A percentile compares a stretch with the other conserved stretches of the same genome.
Evolutionary conservation across 2,888 invertebrate genomes (phyloP).

Genomic region (Belgica antarctica): DNA sequence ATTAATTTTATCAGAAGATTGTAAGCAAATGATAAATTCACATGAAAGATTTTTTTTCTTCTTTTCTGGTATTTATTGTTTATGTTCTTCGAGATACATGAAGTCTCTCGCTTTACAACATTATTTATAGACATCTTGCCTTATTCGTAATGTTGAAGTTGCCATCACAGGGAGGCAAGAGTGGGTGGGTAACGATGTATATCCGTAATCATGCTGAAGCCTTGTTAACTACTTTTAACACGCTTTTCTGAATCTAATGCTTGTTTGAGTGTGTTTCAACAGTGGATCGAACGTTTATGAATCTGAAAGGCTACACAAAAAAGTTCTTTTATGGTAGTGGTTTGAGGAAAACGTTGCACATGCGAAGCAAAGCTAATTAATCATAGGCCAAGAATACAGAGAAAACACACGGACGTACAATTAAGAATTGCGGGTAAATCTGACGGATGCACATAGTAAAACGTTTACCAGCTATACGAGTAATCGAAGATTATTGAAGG

Average conservation of each 20-base stretch:
- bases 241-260: constrained; percentile 1
- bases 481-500: too few relatives aligned
- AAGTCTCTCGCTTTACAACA: background rate
- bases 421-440: too few relatives aligned
- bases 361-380: constrained; percentile 28
- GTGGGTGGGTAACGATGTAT: background rate
- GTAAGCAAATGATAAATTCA: constrained; percentile 35
- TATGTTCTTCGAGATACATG: constrained; percentile 3
- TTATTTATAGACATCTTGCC: constrained; percentile 23
- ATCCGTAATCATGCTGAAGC: constrained; percentile 5
- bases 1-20: constrained; percentile 43
- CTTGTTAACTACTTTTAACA: constrained; percentile 30
- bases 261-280: constrained; percentile 7
- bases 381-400: background rate
- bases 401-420: constrained; percentile 30
- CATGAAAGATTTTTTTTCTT: background rate
- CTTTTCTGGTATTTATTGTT: constrained; percentile 30
- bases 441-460: too few relatives aligned
- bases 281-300: background rate
- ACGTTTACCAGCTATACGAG: too few relatives aligned
- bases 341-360: background rate
- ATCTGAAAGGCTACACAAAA: background rate
- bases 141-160: background rate
- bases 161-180: too few relatives aligned
- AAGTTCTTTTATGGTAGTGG: too few relatives aligned